Evolutionary conservation across 1,140 invertebrate species (phyloP).

Genomic region (Galleria mellonella): DNA sequence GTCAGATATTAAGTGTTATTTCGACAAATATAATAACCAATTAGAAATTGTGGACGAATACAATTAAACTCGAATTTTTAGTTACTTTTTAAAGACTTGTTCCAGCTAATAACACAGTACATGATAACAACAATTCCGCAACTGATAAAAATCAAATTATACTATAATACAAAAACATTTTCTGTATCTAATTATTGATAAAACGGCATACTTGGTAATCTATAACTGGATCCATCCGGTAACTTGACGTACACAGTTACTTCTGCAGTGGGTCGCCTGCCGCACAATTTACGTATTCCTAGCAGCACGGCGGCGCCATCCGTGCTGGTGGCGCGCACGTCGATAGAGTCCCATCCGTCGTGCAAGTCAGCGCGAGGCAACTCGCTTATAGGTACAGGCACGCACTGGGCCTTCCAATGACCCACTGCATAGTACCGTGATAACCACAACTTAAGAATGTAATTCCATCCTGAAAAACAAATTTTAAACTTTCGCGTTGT

Average conservation of each 20-base stretch:
- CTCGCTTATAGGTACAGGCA: slow-evolving; percentile 12
- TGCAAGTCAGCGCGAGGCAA: slow-evolving; percentile 18
- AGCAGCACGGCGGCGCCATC: slow-evolving; percentile 59
- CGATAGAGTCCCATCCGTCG: slow-evolving; percentile 49
- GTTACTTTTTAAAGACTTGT: too few species aligned
- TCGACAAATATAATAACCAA: too few species aligned
- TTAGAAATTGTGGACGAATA: too few species aligned
- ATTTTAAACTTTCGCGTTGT: too few species aligned
- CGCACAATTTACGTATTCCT: slow-evolving; percentile 46
- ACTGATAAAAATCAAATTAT: too few species aligned
- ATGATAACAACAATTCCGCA: too few species aligned
- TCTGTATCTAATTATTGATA: too few species aligned
- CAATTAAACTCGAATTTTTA: too few species aligned
- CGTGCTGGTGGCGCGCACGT: slow-evolving; percentile 51
- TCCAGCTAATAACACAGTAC: too few species aligned
- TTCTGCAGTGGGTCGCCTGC: slow-evolving; percentile 46
- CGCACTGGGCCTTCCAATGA: slow-evolving; percentile 36
- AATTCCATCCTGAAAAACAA: slow-evolving; percentile 55
- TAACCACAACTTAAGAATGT: slow-evolving; percentile 44
- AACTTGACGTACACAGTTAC: slow-evolving; percentile 63
- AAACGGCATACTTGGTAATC: too few species aligned
- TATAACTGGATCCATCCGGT: slow-evolving; percentile 63
- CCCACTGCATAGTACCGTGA: slow-evolving; percentile 46
- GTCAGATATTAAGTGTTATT: too few species aligned
- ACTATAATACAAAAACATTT: too few species aligned